These are phyloP conservation scores for Tonatia bakeri DNA, from an alignment of 2,113 vertebrate genomes.

Conservation along the genomic window DNA sequence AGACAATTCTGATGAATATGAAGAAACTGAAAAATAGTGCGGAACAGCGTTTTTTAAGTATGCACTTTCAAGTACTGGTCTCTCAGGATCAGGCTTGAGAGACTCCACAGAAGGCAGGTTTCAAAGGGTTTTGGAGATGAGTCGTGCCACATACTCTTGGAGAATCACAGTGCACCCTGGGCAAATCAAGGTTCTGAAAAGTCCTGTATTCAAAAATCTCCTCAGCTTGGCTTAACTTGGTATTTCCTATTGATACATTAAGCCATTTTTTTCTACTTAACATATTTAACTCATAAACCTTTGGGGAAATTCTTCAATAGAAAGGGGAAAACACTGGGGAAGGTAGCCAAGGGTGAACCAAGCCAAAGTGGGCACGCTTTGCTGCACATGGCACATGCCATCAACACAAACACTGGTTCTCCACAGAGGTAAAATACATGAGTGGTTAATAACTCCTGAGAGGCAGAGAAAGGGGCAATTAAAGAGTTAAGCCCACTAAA, in stretches of 20 bases:
- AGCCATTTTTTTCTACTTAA: not conserved
- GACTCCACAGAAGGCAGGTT: not conserved
- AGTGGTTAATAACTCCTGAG: not conserved
- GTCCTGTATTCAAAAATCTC: not conserved
- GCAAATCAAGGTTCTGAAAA: slow-evolving; percentile 19
- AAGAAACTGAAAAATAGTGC: not conserved
- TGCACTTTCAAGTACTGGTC: not conserved
- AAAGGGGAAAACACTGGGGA: not conserved
- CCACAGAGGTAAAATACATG: not conserved
- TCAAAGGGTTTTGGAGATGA: not conserved
- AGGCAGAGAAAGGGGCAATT: not conserved
- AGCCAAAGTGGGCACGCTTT: not conserved
- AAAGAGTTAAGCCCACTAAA: slow-evolving; percentile 2
- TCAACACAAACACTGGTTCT: not conserved
- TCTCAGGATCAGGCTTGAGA: not conserved
- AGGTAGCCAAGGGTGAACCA: not conserved
- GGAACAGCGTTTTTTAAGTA: not conserved
- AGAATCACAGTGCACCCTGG: not conserved
- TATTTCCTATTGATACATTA: not conserved
- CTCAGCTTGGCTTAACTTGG: not conserved
- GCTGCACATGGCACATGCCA: not conserved
- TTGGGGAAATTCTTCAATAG: not conserved
- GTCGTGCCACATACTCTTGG: not conserved
- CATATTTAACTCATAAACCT: not conserved
- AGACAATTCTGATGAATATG: not conserved